Conservation (phyloP, 2,888 invertebrate genomes). For the Lymantria dispar region DNA sequence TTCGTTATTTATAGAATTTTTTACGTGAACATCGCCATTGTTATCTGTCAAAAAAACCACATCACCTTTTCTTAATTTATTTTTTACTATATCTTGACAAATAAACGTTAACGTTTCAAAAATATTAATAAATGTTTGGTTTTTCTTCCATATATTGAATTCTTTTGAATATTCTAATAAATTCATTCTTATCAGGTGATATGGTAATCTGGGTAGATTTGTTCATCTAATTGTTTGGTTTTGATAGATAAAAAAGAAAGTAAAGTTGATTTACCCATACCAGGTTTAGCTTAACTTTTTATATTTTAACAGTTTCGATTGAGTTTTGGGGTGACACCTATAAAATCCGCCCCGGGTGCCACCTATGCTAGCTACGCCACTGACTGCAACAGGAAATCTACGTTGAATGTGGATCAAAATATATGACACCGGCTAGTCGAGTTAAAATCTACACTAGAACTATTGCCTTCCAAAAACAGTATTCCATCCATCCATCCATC, state of each 20-base stretch:
- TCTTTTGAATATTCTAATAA: slow-evolving; percentile 3
- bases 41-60: not conserved
- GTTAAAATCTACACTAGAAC: too few species aligned
- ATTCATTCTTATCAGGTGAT: slow-evolving; percentile 2
- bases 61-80: not conserved
- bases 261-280: slow-evolving; percentile 27
- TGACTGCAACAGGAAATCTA: too few species aligned
- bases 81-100: not conserved
- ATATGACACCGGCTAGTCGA: too few species aligned
- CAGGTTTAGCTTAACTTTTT: slow-evolving; percentile 19
- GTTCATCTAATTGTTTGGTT: slow-evolving; percentile 13
- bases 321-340: too few species aligned
- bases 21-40: too few species aligned
- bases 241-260: slow-evolving; percentile 20
- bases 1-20: too few species aligned
- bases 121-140: not conserved
- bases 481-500: too few species aligned
- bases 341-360: too few species aligned
- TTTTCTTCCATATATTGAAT: not conserved
- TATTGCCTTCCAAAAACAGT: too few species aligned
- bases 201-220: slow-evolving; percentile 11
- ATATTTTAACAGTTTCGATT: too few species aligned
- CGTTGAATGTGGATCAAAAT: too few species aligned
- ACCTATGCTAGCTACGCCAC: too few species aligned
- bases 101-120: slow-evolving; percentile 1